Evolutionary conservation across 1,140 invertebrate species (phyloP), one percentile per base, ranked within the genome.

Genomic region (Drosophila nigrodunni): DNA sequence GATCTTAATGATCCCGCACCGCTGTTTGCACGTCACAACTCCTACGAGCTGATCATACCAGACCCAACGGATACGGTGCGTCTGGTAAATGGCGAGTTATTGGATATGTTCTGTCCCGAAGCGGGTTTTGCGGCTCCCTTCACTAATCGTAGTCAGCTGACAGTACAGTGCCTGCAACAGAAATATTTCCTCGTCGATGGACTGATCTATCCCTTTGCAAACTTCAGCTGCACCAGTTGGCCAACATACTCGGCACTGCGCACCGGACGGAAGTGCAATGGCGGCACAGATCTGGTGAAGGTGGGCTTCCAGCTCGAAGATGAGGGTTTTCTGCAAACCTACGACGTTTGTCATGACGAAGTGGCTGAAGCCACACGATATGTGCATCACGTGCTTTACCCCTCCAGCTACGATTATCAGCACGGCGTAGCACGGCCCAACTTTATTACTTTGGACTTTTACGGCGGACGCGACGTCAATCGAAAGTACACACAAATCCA

Each of bases 281-380:
- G 85, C 9, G 91, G 83, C 43, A 88, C 91, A 0, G 83, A 90
- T 59, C 77, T 93, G 7, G 70, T 92, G 0, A 83, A 92, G 64
- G 78, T 92, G 11, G 92, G 92, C 7, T 92, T 92, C 50, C 66
- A 90, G 47, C n/a, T 92, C 6, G 73, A 81, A 0, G 85, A 80
- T 11, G 88, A 78, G 7, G 79, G 78, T 3, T 93, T 93, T 39
- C 34, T 94, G 37, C 80, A 80, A 11, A 80, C 91, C 11, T 89
- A 92, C 25, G 93, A 93, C 52, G 77, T 94, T 0, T 94, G 93
- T 15, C 92, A 93, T 10, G 86, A 94, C 46, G 90, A 93, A 34
- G 34, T 68, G 10, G 88, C 77, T 3, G 90, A 91, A 25, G 75
- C 41, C 2, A 93, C 93, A 0, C 89, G 92, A 35, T 94, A 93